These are phyloP conservation scores for Himalopsyche kuldschensis DNA, from an alignment of 2,888 invertebrate species.

Conservation along the genomic window DNA sequence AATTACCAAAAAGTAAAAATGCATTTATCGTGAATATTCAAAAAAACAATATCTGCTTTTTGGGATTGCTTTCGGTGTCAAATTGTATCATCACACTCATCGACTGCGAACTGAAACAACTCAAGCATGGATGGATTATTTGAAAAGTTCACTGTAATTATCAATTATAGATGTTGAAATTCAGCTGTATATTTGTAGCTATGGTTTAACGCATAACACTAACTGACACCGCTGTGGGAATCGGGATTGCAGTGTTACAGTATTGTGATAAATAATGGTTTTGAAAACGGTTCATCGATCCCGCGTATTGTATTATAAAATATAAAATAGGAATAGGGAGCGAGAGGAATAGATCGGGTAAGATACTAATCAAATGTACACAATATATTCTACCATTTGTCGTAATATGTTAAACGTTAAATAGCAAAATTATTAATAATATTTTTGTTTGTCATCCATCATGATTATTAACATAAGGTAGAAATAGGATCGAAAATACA, in stretches of 20 bases:
- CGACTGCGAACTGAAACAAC: too few species aligned
- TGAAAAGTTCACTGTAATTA: too few species aligned
- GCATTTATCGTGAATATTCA: too few species aligned
- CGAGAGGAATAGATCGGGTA: background rate
- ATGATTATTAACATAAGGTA: background rate
- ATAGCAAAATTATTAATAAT: background rate
- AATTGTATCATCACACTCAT: too few species aligned
- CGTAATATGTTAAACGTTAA: background rate
- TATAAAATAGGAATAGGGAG: background rate
- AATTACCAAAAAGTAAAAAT: too few species aligned
- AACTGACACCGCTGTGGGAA: too few species aligned
- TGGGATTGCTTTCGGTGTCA: too few species aligned
- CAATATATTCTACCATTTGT: background rate
- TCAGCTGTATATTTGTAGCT: too few species aligned
- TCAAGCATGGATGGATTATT: too few species aligned
- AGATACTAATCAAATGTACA: background rate
- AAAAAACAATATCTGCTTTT: too few species aligned
- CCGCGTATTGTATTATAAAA: background rate
- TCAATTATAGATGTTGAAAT: too few species aligned
- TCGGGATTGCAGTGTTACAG: background rate
- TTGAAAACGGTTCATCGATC: background rate
- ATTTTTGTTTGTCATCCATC: background rate
- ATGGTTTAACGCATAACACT: too few species aligned
- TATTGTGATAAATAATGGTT: slow-evolving; percentile 2
- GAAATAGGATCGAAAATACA: background rate